Conservation (phyloP, 2,797 vertebrate species). For the Chrysocyon brachyurus region DNA sequence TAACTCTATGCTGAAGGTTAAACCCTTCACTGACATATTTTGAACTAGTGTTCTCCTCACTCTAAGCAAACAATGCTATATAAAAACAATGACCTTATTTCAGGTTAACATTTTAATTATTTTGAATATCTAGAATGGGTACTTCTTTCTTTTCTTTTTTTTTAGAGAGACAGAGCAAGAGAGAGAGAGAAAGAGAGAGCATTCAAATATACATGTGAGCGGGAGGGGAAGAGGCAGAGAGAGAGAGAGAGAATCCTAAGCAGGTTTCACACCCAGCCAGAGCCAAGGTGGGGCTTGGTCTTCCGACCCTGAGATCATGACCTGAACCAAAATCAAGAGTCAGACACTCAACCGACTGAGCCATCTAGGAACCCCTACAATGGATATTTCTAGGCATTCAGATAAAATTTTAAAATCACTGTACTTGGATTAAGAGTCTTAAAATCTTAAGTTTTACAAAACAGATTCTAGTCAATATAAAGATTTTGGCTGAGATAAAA, state of each 20-base stretch:
- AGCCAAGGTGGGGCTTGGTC: not conserved
- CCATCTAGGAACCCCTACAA: not conserved
- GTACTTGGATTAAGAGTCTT: not conserved
- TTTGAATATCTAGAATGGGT: not conserved
- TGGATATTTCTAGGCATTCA: not conserved
- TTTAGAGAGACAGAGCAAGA: not conserved
- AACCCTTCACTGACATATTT: not conserved
- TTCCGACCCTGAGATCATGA: not conserved
- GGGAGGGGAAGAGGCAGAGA: not conserved
- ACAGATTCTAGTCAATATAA: slow-evolving; percentile 9
- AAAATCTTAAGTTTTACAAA: slow-evolving; percentile 35
- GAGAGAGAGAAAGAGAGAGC: not conserved
- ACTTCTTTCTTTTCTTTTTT: not conserved
- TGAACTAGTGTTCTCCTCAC: not conserved
- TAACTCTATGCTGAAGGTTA: not conserved
- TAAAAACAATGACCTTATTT: slow-evolving; percentile 36
- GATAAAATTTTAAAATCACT: slow-evolving; percentile 1
- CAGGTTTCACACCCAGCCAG: not conserved
- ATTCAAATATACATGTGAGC: accelerated
- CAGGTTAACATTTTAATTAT: not conserved
- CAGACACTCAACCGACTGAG: not conserved
- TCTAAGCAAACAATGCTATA: not conserved
- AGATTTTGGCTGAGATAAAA: slow-evolving; percentile 58
- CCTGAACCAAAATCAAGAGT: not conserved
- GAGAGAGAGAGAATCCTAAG: not conserved